Base-by-base conservation (phyloP, 2,797 vertebrate genomes). In the Pipistrellus pygmaeus region DNA sequence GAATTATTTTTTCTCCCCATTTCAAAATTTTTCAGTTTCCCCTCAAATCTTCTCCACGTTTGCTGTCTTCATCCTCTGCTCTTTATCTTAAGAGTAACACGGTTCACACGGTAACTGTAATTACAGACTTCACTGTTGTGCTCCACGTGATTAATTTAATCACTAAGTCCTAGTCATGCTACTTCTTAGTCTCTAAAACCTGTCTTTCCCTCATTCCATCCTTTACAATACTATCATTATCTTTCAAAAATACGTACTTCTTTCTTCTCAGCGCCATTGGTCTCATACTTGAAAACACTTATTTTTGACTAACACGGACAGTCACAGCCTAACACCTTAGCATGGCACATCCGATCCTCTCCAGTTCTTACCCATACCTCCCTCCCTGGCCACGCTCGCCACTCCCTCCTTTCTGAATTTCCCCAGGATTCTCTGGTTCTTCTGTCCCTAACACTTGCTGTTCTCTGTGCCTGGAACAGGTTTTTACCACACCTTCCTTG, bases 111-210 rank as follows among this genome's bases (percentile, higher is more conserved):
- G 27, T 85, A 48, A 62, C 53, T 73, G 0, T 85, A 48, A 69
- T 66, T 75, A 88, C 72, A 88, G 88, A 84, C 25, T 15, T 84
- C 38, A n/a, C 7, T 76, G 2, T 68, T 48, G 30, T 77, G 72
- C 6, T 71, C n/a, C 72, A 11, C 2, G 4, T 84, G 25, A 62
- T 60, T 44, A 60, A 81, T 72, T 77, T 38, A 21, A 69, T 88
- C 73, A 84, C 18, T 25, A 88, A 53, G n/a, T 35, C 32, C 21
- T 75, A 5, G 23, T 64, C 75, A 44, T 78, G 86, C 35, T 53
- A 23, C 41, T 51, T 73, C 6, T 68, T 91, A 84, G 46, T 72
- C 60, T 83, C 46, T 96, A 41, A 83, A 75, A 55, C 57, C 68
- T 80, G 7, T 77, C 88, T 78, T 55, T 81, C 53, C 27, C 3